phyloP scores from a whole-genome alignment of 2,797 vertebrate genomes.

The Pseudocheirus occidentalis region DNA sequence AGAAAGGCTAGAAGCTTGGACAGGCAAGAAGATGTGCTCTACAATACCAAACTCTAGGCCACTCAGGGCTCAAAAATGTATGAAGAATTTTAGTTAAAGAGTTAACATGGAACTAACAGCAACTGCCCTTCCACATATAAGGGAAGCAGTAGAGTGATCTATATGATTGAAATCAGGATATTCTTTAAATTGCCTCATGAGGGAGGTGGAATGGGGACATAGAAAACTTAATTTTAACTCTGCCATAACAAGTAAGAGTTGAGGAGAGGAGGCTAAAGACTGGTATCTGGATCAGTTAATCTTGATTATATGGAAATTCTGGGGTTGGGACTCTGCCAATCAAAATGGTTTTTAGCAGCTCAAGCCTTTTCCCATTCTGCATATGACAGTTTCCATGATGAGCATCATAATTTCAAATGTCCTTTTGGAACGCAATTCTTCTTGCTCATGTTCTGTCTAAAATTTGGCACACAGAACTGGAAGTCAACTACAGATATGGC shows the following conservation, averaged over 20 bases:
- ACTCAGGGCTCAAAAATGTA: neutral
- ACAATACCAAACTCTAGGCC: neutral
- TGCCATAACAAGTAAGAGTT: neutral
- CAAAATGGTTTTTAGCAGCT: too few relatives aligned
- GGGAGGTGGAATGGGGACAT: neutral
- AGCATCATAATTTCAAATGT: too few relatives aligned
- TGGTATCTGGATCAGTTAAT: neutral
- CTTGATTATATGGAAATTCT: neutral
- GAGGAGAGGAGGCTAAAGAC: neutral
- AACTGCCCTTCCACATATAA: neutral
- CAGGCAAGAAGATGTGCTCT: neutral
- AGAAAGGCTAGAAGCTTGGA: neutral
- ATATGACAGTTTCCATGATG: too few relatives aligned
- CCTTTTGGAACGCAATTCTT: too few relatives aligned
- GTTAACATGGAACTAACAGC: neutral
- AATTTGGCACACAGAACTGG: too few relatives aligned
- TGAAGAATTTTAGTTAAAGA: too few relatives aligned
- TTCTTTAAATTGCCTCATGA: neutral
- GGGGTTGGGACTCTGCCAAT: neutral
- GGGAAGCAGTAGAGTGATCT: neutral
- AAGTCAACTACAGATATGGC: too few relatives aligned
- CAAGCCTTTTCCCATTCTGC: too few relatives aligned
- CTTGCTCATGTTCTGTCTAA: too few relatives aligned
- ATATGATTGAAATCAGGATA: neutral
- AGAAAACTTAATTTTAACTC: neutral